Percentiles rank a stretch among this genome's conserved stretches.
Evolutionary conservation across 1,140 invertebrate genomes (phyloP).

Genomic region (Drosophila rufa): DNA sequence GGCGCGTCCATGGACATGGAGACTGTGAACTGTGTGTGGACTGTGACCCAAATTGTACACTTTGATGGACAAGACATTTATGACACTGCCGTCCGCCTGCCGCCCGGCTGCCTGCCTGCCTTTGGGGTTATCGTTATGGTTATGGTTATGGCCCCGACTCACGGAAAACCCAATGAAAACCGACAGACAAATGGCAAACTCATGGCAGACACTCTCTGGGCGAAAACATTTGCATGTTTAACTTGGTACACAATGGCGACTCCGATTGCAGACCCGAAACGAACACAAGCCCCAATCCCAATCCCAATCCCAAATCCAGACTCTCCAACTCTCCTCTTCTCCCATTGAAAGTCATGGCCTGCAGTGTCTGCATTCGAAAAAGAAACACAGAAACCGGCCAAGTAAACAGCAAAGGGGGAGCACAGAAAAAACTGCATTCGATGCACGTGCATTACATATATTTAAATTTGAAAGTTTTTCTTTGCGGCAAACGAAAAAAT

Average conservation of each 20-base stretch:
- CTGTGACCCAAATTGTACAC: constrained; percentile 66
- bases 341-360: constrained; percentile 70
- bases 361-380: constrained; percentile 43
- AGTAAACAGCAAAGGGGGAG: constrained; percentile 25
- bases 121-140: constrained; percentile 39
- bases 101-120: constrained; percentile 8
- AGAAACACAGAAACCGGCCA: constrained; percentile 21
- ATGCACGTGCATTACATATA: constrained; percentile 53
- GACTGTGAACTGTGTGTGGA: constrained; percentile 11
- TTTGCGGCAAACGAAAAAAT: constrained; percentile 12
- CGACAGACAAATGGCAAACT: constrained; percentile 16
- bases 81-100: constrained; percentile 36
- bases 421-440: constrained; percentile 41
- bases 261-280: constrained; percentile 46
- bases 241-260: constrained; percentile 57
- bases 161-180: constrained; percentile 59
- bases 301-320: constrained; percentile 8
- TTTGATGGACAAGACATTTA: constrained; percentile 76
- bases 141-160: constrained; percentile 63
- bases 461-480: constrained; percentile 64
- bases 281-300: constrained; percentile 24
- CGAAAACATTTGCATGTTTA: constrained; percentile 70
- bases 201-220: constrained; percentile 36
- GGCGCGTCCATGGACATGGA: constrained; percentile 37
- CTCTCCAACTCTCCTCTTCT: constrained; percentile 9